phyloP scores from a whole-genome alignment of 2,797 vertebrate genomes.

The Thaleichthys pacificus region DNA sequence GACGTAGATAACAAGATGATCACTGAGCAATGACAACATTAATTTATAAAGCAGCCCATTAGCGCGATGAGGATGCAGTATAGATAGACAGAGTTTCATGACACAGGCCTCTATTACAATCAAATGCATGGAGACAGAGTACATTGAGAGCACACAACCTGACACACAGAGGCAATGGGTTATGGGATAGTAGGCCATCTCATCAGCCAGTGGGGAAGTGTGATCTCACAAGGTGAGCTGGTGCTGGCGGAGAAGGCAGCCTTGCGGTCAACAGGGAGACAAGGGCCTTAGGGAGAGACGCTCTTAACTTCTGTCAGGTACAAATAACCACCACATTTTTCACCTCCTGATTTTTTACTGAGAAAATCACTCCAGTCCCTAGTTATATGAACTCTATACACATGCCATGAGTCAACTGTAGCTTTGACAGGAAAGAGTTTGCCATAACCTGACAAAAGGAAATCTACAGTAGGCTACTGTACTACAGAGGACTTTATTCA shows the following conservation, averaged over 20 bases:
- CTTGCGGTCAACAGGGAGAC: constrained; percentile 79
- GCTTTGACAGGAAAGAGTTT: constrained; percentile 57
- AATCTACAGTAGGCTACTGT: no score
- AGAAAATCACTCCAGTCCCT: constrained; percentile 76
- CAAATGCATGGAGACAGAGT: constrained; percentile 2
- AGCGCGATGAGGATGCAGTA: constrained; percentile 28
- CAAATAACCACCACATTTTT: constrained; percentile 85
- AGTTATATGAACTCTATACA: constrained; percentile 79
- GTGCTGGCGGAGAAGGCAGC: constrained; percentile 74
- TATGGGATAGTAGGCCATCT: constrained; percentile 54
- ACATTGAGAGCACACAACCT: constrained; percentile 12
- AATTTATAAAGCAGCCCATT: neutral
- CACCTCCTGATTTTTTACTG: constrained; percentile 77
- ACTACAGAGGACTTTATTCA: neutral
- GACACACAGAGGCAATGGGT: constrained; percentile 31
- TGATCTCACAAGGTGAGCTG: constrained; percentile 78
- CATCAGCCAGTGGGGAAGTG: constrained; percentile 53
- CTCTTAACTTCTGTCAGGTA: constrained; percentile 87
- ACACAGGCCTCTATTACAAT: neutral
- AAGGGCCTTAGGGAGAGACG: constrained; percentile 75
- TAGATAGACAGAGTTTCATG: constrained; percentile 31
- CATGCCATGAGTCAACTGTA: constrained; percentile 76
- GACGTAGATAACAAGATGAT: neutral
- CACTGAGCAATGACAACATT: constrained; percentile 2
- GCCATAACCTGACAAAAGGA: constrained; percentile 14